Base-by-base conservation (phyloP, 1,140 invertebrate species). In the Ips nitidus region DNA sequence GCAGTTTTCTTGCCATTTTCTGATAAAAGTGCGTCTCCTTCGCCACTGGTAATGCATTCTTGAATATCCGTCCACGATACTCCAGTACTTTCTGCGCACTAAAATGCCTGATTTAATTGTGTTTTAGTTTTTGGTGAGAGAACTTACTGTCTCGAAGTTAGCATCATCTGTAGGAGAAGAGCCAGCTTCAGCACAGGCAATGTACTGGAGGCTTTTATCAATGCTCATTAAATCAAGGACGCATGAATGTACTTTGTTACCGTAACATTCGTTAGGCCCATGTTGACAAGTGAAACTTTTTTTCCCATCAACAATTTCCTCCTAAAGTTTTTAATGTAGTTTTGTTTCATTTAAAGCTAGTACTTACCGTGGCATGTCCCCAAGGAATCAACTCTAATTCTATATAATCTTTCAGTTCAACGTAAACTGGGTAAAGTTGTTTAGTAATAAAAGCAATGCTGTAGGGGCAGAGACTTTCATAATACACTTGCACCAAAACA, bases 391-490 rank as follows among this genome's bases (percentile, higher is more conserved):
- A 82, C n/a, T 81, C 77, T 50, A 89, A 76, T 39, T 83, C 74
- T 4, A 89, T 75, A 37, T 55, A 2, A 5, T 55, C 37, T 6
- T 22, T 5, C 2, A 55, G 36, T 2, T 4, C 52, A 6, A 36
- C 5, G 5, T 55, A 55, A 55, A 70, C 71, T 5, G 81, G 81
- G 55, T 75, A 70, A 0, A 83, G 72, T 66, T 82, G 80, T n/a
- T 76, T 70, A 1, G 57, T 74, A 7, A 80, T 76, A 62, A 83
- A 83, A n/a, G 79, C 68, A 45, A 84, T 85, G 74, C 91, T 93
- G 74, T 91, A 91, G 0, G 88, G 88, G 76, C 93, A 95, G 0
- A 93, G 78, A 6, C 86, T 85, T 80, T 95, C 93, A 76, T 94
- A 94, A 75, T 91, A 93, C 55, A 94, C 70, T 7, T 75, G 71